Evolutionary conservation across 2,888 invertebrate species (phyloP).

Genomic region (Aphelenchoides bicaudatus): DNA sequence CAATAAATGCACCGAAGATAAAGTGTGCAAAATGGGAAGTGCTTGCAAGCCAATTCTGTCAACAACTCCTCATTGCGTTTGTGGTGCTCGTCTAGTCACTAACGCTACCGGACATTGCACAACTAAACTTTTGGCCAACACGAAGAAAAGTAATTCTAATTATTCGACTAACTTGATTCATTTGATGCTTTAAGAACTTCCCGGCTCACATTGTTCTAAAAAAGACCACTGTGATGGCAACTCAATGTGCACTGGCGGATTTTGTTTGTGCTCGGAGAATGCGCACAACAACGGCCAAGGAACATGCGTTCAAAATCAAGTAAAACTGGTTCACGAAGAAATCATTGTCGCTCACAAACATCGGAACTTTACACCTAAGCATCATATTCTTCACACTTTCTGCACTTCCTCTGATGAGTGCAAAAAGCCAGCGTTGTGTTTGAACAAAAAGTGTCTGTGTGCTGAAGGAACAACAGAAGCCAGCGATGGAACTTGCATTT

Average conservation of each 20-base stretch:
- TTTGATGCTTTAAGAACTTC: slow-evolving; percentile 24
- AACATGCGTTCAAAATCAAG: slow-evolving; percentile 9
- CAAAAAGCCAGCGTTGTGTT: background rate
- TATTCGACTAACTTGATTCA: background rate
- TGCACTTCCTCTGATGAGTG: background rate
- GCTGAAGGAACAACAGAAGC: background rate
- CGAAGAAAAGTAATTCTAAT: slow-evolving; percentile 24
- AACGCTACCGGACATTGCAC: slow-evolving; percentile 45
- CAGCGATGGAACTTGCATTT: background rate
- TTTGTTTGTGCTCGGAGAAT: slow-evolving; percentile 37
- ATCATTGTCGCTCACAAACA: no score
- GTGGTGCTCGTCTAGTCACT: slow-evolving; percentile 29
- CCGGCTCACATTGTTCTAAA: slow-evolving; percentile 26
- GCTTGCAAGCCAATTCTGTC: background rate
- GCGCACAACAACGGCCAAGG: slow-evolving; percentile 23
- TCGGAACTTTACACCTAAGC: no score
- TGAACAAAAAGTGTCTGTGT: slow-evolving; percentile 20
- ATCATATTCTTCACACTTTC: background rate
- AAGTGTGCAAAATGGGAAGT: background rate
- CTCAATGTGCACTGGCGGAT: slow-evolving; percentile 39
- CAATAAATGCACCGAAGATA: background rate
- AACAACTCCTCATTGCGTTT: slow-evolving; percentile 24
- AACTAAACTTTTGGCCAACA: slow-evolving; percentile 29
- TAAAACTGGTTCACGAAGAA: background rate
- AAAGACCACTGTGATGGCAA: slow-evolving; percentile 34